Evolutionary conservation across 2,888 invertebrate species (phyloP).

Genomic region (Sinhomidia bicolor): DNA sequence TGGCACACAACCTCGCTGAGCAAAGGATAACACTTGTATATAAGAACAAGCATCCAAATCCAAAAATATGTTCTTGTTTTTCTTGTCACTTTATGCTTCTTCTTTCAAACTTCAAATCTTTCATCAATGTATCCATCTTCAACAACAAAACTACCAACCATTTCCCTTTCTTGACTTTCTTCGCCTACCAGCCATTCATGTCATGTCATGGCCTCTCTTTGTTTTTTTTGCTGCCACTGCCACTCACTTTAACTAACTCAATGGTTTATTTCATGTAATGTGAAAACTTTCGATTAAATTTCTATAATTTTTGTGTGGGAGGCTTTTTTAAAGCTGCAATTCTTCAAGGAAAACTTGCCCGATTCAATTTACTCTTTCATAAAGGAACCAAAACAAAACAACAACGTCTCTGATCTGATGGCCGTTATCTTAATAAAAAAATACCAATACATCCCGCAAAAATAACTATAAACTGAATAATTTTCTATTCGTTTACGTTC

Average conservation of each 20-base stretch:
- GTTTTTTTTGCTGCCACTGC: not conserved
- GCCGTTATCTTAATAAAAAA: not conserved
- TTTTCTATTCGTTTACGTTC: too few relatives aligned
- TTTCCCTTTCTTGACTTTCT: conserved; percentile 6
- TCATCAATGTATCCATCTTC: conserved; percentile 14
- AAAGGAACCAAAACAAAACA: conserved; percentile 4
- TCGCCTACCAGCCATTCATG: not conserved
- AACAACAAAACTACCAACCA: not conserved
- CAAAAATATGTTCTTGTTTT: conserved; percentile 65
- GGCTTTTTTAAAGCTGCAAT: conserved; percentile 36
- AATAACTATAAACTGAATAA: too few relatives aligned
- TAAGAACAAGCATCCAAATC: conserved; percentile 35
- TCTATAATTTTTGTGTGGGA: conserved; percentile 41
- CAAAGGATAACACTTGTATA: conserved; percentile 13
- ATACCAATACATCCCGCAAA: too few relatives aligned
- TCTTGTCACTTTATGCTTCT: conserved; percentile 45
- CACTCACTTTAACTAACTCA: not conserved
- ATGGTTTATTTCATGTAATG: not conserved
- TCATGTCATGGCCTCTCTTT: not conserved
- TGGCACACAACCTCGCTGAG: not conserved
- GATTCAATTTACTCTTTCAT: not conserved
- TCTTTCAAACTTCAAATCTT: conserved; percentile 45
- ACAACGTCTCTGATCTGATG: not conserved
- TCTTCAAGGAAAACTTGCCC: conserved; percentile 13
- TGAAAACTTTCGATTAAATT: conserved; percentile 57